Conservation (phyloP, 1,140 invertebrate species). For the Phortica variegata region DNA sequence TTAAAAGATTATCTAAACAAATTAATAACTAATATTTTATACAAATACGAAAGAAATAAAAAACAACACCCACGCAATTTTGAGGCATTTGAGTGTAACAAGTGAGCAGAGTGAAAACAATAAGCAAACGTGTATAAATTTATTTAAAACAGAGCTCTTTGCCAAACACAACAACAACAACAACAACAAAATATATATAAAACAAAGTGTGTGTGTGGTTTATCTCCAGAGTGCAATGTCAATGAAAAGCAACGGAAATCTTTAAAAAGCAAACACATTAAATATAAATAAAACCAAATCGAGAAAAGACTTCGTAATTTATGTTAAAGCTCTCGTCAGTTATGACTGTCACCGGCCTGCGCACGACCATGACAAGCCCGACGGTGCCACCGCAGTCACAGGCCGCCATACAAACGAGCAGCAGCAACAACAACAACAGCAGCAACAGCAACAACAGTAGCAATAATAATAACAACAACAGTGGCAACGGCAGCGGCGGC, state of each 20-base stretch:
- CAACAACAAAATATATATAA: background rate
- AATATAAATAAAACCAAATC: conserved; percentile 4
- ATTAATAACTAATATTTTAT: conserved; percentile 31
- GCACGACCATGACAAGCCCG: conserved; percentile 57
- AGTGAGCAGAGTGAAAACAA: no score
- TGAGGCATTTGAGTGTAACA: no score
- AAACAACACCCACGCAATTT: conserved; percentile 3
- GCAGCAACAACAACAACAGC: conserved; percentile 25
- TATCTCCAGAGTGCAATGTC: conserved; percentile 21
- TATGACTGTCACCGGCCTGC: conserved; percentile 57
- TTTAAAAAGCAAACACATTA: conserved; percentile 6
- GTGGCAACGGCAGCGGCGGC: conserved; percentile 18
- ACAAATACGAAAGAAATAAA: conserved; percentile 1
- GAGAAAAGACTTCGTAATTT: conserved; percentile 19
- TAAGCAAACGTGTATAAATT: background rate
- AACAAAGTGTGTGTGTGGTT: background rate
- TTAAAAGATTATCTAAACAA: conserved; percentile 49
- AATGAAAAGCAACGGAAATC: conserved; percentile 8
- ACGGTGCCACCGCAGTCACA: conserved; percentile 48
- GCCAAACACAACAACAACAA: background rate
- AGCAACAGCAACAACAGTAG: conserved; percentile 22
- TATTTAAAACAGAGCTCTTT: background rate
- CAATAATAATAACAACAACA: conserved; percentile 17
- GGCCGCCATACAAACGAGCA: conserved; percentile 22
- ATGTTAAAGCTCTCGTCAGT: conserved; percentile 45